Evolutionary conservation across 2,888 invertebrate species (phyloP), one percentile per base, ranked within the genome.

Genomic region (Chalcis sispes): DNA sequence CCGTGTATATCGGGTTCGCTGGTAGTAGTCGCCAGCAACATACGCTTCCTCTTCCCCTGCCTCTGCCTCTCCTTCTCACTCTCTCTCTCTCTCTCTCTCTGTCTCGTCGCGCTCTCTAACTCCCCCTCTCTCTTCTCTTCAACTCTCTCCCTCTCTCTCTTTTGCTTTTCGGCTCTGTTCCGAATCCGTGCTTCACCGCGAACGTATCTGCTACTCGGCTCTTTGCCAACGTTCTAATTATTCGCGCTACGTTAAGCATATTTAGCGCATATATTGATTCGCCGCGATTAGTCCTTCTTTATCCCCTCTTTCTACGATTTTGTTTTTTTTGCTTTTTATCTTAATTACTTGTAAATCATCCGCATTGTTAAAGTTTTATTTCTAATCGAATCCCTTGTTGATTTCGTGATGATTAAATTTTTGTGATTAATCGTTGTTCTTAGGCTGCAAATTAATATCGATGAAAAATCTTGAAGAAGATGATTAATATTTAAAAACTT

Each of bases 151-250:
- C 36, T 36, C 36, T 7, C 36, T 7, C 36, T 10, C 36, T 10
- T 36, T 36, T 10, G 36, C 4, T 4, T 36, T 4, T 50, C 15
- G 50, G 50, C 18, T 46, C 54, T 29, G 23, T 36, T 58, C 18
- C 50, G 70, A 46, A 69, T 69, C 48, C n/a, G 25, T 54, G 25
- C 25, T 8, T 23, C 48, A 2, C 81, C 80, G 79, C 81, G 79
- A 79, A 58, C 32, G 79, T 77, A 70, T 75, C 78, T 80, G 79
- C 72, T 74, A 77, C 82, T 86, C 83, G 87, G 86, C 86, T 80
- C 79, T 79, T 75, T 83, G 87, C 87, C 87, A 87, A 85, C 81
- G 85, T 81, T 82, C 85, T 86, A 87, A 87, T 87, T 87, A 87
- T 86, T 85, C 85, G 82, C 84, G 83, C 82, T 80, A 84, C 85